Base-by-base conservation (phyloP, 2,113 vertebrate genomes). In the Gambusia holbrooki region DNA sequence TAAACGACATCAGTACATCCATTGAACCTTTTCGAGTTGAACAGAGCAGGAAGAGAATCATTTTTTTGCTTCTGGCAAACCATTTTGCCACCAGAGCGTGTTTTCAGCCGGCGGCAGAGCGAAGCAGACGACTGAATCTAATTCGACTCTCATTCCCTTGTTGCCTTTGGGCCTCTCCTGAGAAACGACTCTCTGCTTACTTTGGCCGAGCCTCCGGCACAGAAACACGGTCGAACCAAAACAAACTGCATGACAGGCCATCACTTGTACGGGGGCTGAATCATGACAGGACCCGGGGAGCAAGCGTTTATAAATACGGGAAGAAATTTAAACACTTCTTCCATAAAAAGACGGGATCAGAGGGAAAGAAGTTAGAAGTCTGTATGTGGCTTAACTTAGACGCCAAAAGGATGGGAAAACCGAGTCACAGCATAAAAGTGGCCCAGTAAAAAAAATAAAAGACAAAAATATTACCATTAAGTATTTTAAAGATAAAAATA, bases 161-260 rank as follows among this genome's bases (percentile, higher is more conserved):
- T 33, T 25, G 7, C 66, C 45, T 75, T 67, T 60, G n/a, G 62
- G 17, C 67, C 33, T 60, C 29, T 84, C 80, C 83, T 73, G 67
- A 76, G 76, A 84, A 82, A 60, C 73, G 67, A 66, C 71, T 48
- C 64, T 37, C 7, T 72, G 71, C 70, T 61, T 75, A 67, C 77
- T 83, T 77, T 86, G 73, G 67, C 58, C 8, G 8, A 67, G 29
- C 0, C 13, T 73, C 51, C 67, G 85, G 62, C 63, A 77, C 66
- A 0, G 66, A 69, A 76, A 79, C 76, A 87, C 12, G 3, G 54
- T 45, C 65, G 73, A 80, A 86, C 75, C 68, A 74, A 84, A 90
- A 82, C 79, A 88, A 85, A 76, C 68, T n/a, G 27, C 60, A 40
- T 29, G 6, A 28, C 17, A 73, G 69, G 72, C 30, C 72, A 35